Conservation (phyloP, 2,113 vertebrate genomes). For the Sinocyclocheilus anshuiensis region DNA sequence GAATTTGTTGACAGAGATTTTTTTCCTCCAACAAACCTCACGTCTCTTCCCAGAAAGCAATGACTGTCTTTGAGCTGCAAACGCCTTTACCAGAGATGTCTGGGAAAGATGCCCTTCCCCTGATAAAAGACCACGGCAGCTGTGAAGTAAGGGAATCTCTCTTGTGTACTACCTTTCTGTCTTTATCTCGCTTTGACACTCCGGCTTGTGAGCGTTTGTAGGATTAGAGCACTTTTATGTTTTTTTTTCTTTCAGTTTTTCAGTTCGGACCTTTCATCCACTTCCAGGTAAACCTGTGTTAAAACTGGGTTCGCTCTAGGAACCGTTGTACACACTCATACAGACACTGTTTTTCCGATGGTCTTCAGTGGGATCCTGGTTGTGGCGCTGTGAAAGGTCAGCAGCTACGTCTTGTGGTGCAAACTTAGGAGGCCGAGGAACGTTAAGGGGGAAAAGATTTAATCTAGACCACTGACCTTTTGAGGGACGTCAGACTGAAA, state of each 20-base stretch:
- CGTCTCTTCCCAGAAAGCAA: conserved; percentile 74
- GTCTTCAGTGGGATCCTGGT: conserved; percentile 20
- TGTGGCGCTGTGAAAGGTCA: conserved; percentile 45
- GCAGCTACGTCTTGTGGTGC: neutral
- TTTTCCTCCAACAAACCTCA: conserved; percentile 69
- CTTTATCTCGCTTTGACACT: conserved; percentile 63
- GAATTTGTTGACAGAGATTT: conserved; percentile 69
- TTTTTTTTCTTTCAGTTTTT: neutral
- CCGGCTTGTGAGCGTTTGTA: neutral
- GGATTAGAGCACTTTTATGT: conserved; percentile 22
- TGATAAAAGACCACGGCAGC: conserved; percentile 54
- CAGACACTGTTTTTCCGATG: conserved; percentile 1
- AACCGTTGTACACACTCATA: neutral
- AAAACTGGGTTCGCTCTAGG: conserved; percentile 5
- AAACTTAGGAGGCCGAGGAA: conserved; percentile 11
- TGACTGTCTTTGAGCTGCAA: conserved; percentile 69
- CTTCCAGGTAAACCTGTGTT: conserved; percentile 11
- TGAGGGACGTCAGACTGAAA: conserved; percentile 23
- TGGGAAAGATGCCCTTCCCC: conserved; percentile 71
- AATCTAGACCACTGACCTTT: conserved; percentile 46
- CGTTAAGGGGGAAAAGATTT: conserved; percentile 11
- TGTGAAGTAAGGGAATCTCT: conserved; percentile 52
- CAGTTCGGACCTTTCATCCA: no score
- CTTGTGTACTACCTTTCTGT: conserved; percentile 47
- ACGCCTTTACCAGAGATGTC: conserved; percentile 67